A percentile compares a stretch with the other conserved stretches of the same genome.
These are phyloP conservation scores for Charadrius vociferus DNA, from an alignment of 2,113 vertebrate species.

Conservation along the genomic window DNA sequence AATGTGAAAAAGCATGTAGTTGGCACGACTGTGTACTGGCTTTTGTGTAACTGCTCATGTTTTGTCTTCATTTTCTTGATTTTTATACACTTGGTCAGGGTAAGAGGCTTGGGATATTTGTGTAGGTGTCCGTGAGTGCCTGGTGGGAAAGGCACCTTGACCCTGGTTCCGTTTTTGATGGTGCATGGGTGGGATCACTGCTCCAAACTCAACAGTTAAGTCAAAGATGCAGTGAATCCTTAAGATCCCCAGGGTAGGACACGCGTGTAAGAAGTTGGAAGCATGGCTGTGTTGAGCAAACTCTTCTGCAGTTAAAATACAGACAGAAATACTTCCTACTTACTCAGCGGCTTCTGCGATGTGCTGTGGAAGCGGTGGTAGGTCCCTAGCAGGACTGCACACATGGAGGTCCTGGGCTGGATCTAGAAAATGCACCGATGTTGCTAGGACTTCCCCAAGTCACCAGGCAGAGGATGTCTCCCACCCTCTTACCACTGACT, in stretches of 20 bases:
- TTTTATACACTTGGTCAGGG: not conserved
- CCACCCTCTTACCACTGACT: not conserved
- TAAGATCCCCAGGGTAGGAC: not conserved
- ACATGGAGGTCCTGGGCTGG: not conserved
- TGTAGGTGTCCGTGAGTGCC: not conserved
- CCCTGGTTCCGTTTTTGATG: not conserved
- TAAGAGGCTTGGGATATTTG: not conserved
- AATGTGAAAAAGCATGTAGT: not conserved
- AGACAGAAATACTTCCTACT: not conserved
- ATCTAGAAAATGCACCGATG: not conserved
- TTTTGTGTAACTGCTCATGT: not conserved
- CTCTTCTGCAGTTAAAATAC: not conserved
- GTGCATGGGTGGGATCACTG: not conserved
- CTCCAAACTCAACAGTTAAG: not conserved
- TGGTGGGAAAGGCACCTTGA: not conserved
- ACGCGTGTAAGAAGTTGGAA: accelerated
- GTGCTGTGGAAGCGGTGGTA: not conserved
- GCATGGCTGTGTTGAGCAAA: not conserved
- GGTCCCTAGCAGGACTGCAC: not conserved
- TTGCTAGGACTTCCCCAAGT: not conserved
- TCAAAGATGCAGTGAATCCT: not conserved
- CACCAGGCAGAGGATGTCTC: not conserved
- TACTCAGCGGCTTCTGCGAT: not conserved
- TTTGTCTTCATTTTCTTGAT: not conserved
- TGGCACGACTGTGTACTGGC: not conserved